Conservation (phyloP, 2,113 vertebrate genomes). For the Tricholaema leucomelas region DNA sequence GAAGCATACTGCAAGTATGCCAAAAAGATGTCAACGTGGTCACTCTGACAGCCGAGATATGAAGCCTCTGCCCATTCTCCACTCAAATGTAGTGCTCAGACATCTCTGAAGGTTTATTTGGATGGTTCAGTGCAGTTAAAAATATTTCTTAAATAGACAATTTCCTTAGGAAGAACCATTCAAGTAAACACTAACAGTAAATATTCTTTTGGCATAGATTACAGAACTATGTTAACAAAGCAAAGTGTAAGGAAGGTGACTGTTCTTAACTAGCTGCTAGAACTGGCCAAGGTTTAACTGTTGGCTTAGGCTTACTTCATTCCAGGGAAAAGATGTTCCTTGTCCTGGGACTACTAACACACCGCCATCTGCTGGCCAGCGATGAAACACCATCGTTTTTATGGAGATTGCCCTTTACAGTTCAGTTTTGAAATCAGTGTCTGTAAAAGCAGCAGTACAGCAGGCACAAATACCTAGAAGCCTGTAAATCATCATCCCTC, state of each 20-base stretch:
- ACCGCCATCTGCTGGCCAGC: slow-evolving; percentile 31
- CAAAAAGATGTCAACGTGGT: not conserved
- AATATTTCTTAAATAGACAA: not conserved
- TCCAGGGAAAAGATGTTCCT: not conserved
- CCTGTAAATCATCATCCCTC: not conserved
- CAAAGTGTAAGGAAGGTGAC: not conserved
- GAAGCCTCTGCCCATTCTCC: not conserved
- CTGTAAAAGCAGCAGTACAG: not conserved
- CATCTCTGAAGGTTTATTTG: not conserved
- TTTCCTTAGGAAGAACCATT: not conserved
- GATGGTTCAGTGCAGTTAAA: not conserved
- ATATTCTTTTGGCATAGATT: not conserved
- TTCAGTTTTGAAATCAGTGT: not conserved
- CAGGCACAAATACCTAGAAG: not conserved
- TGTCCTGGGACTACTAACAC: too few species aligned
- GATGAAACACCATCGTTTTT: rapidly evolving
- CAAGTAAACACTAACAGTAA: not conserved
- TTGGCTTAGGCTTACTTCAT: not conserved
- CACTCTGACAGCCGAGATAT: not conserved
- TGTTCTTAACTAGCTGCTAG: not conserved
- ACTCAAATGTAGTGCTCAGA: not conserved
- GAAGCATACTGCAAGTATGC: not conserved
- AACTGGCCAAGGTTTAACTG: not conserved
- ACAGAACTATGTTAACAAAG: not conserved
- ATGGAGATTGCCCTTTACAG: not conserved